These are phyloP conservation scores for Nomada fucata DNA, from an alignment of 2,888 invertebrate species.

Conservation along the genomic window DNA sequence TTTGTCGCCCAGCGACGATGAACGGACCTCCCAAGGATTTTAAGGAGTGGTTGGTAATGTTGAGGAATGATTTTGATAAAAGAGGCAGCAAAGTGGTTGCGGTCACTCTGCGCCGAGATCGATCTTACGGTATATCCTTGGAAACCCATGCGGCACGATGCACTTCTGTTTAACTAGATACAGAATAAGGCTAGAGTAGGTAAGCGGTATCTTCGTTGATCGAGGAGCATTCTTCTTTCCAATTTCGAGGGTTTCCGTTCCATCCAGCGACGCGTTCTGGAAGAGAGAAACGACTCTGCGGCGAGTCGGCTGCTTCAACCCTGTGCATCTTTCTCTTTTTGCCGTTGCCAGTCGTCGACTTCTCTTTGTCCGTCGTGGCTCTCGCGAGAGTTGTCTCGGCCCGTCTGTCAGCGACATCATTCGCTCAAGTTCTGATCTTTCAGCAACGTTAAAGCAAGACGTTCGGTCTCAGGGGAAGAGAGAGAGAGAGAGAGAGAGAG, in stretches of 20 bases:
- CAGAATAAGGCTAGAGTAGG: background rate
- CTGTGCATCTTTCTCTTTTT: background rate
- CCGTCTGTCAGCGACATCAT: conserved; percentile 76
- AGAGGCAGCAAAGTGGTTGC: no score
- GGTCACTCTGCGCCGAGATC: background rate
- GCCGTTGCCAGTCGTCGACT: background rate
- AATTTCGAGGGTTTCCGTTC: conserved; percentile 37
- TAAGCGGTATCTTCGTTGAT: conserved; percentile 26
- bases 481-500: conserved; percentile 1
- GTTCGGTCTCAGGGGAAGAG: conserved; percentile 55
- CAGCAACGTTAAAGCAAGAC: conserved; percentile 68
- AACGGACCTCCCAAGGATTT: background rate
- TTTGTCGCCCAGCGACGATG: no score
- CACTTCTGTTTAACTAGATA: background rate
- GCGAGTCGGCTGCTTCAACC: conserved; percentile 21
- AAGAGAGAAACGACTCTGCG: conserved; percentile 49
- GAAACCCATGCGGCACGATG: background rate
- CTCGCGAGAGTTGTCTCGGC: conserved; percentile 70
- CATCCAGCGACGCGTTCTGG: conserved; percentile 5
- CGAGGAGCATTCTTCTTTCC: conserved; percentile 29
- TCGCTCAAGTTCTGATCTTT: conserved; percentile 76
- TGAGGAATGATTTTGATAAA: no score
- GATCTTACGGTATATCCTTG: background rate
- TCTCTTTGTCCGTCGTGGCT: conserved; percentile 30
- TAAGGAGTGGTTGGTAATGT: background rate